phyloP scores from a whole-genome alignment of 2,888 invertebrate genomes.

The Heteromyza rotundicornis region DNA sequence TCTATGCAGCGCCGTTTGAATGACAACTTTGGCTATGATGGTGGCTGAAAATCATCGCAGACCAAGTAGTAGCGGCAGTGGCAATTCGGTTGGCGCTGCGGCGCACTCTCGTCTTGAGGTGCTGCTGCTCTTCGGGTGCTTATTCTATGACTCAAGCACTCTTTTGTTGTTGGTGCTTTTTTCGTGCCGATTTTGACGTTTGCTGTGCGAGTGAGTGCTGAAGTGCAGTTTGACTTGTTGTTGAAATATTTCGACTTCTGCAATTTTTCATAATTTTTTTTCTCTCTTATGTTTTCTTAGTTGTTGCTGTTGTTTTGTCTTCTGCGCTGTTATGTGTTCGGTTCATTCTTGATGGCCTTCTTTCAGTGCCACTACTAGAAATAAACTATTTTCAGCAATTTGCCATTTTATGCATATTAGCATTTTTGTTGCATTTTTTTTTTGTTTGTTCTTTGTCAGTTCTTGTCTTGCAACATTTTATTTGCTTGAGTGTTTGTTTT shows the following conservation, averaged over 20 bases:
- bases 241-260: slow-evolving; percentile 30
- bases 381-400: background rate
- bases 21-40: slow-evolving; percentile 21
- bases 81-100: background rate
- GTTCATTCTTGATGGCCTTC: background rate
- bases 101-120: background rate
- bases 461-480: background rate
- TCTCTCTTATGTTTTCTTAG: too few relatives aligned
- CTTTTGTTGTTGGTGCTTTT: too few relatives aligned
- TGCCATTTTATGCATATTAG: slow-evolving; percentile 4
- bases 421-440: background rate
- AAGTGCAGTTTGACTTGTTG: slow-evolving; percentile 27
- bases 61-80: background rate
- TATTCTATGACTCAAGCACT: background rate
- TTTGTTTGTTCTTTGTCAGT: background rate
- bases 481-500: background rate
- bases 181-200: slow-evolving; percentile 12
- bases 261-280: slow-evolving; percentile 7
- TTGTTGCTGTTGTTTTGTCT: too few relatives aligned
- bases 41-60: background rate
- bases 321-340: slow-evolving; percentile 6
- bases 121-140: too few relatives aligned
- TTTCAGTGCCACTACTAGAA: background rate
- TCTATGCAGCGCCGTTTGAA: slow-evolving; percentile 19
- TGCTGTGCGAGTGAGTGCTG: slow-evolving; percentile 21